phyloP scores from a whole-genome alignment of 2,888 invertebrate genomes.

The Polia nebulosa region DNA sequence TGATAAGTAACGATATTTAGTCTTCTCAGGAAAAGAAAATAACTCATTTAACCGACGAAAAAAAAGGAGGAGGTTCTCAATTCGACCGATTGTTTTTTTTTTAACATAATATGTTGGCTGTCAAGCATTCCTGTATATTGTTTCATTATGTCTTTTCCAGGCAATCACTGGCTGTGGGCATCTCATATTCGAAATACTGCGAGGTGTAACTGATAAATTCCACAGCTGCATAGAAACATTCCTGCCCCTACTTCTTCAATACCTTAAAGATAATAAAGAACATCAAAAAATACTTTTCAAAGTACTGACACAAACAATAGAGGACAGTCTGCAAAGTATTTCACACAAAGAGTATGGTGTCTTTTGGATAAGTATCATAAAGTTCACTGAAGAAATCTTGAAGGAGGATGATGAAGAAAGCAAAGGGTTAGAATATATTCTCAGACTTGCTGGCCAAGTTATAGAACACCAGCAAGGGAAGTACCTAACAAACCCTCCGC shows the following conservation, averaged over 20 bases:
- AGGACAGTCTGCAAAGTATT: constrained; percentile 92
- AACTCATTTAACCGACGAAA: too few relatives aligned
- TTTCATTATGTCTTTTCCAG: constrained; percentile 84
- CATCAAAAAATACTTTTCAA: constrained; percentile 91
- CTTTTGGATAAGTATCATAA: constrained; percentile 92
- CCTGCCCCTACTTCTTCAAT: constrained; percentile 92
- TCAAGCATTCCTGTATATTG: not conserved
- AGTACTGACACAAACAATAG: constrained; percentile 92
- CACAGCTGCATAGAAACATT: constrained; percentile 95
- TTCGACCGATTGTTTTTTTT: too few relatives aligned
- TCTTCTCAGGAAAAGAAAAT: too few relatives aligned
- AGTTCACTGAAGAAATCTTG: constrained; percentile 80
- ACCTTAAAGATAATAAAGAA: constrained; percentile 88
- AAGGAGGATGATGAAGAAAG: constrained; percentile 80
- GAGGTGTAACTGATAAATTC: constrained; percentile 95
- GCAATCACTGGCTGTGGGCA: constrained; percentile 95
- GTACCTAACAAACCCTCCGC: constrained; percentile 91
- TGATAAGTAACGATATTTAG: too few relatives aligned
- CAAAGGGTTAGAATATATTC: constrained; percentile 84
- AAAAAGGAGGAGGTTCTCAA: too few relatives aligned
- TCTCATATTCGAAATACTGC: constrained; percentile 96
- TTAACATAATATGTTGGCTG: too few relatives aligned
- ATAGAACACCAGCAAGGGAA: constrained; percentile 92
- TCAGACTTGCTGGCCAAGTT: constrained; percentile 91
- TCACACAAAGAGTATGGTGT: constrained; percentile 92